These are phyloP conservation scores for Oreocharis arfaki DNA, from an alignment of 2,113 vertebrate species.

Conservation along the genomic window DNA sequence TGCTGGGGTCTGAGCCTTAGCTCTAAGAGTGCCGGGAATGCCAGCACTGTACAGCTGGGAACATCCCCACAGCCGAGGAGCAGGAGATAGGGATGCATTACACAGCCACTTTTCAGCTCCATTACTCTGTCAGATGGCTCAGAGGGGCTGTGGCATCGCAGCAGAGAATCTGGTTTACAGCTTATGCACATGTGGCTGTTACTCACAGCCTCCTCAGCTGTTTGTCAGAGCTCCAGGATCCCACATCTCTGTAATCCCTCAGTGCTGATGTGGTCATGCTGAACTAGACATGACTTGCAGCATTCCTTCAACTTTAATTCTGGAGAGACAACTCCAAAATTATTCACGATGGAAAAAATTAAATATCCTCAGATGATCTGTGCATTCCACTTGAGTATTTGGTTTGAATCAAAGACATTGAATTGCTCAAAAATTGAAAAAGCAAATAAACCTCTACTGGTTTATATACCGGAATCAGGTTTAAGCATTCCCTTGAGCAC, in stretches of 20 bases:
- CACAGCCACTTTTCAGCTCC: slow-evolving; percentile 31
- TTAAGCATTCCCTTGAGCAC: neutral
- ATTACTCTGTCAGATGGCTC: slow-evolving; percentile 39
- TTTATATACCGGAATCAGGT: neutral
- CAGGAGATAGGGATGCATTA: neutral
- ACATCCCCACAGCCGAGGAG: neutral
- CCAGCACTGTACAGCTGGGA: neutral
- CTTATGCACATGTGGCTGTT: neutral
- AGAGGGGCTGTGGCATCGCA: slow-evolving; percentile 9
- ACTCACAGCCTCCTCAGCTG: slow-evolving; percentile 23
- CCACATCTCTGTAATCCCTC: neutral
- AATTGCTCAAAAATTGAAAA: neutral
- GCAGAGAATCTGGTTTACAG: slow-evolving; percentile 9
- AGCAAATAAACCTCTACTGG: neutral
- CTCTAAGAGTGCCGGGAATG: accelerated
- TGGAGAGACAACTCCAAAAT: neutral
- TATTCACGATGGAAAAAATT: neutral
- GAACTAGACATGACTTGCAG: neutral
- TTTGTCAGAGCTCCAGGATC: neutral
- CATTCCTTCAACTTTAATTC: neutral
- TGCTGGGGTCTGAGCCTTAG: neutral
- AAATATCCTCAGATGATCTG: neutral
- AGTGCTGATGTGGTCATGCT: neutral
- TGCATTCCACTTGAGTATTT: neutral
- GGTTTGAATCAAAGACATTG: neutral